Evolutionary conservation across 2,888 invertebrate genomes (phyloP).

Genomic region (Synanthedon formicaeformis): DNA sequence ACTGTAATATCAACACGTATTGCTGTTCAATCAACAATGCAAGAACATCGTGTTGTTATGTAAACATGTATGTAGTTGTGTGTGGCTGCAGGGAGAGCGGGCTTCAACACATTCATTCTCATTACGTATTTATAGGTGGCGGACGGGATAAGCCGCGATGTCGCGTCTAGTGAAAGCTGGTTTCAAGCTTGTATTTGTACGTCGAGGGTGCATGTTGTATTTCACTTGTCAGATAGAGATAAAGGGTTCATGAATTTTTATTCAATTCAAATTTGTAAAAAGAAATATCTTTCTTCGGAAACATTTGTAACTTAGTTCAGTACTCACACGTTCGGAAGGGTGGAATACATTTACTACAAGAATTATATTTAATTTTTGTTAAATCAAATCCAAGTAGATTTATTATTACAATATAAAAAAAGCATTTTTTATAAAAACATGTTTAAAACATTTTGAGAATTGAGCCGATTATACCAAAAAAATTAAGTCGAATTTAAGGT

Average conservation of each 20-base stretch:
- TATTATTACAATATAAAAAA: too few species aligned
- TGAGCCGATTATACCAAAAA: too few species aligned
- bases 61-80: background rate
- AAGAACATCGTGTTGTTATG: background rate
- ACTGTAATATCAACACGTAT: background rate
- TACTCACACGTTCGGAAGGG: too few species aligned
- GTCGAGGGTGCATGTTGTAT: conserved; percentile 27
- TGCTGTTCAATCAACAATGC: background rate
- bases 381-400: too few species aligned
- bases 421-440: too few species aligned
- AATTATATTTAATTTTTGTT: too few species aligned
- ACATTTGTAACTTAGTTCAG: too few species aligned
- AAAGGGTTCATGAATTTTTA: conserved; percentile 41
- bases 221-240: conserved; percentile 26
- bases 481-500: too few species aligned
- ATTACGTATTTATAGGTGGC: conserved; percentile 35
- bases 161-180: conserved; percentile 1
- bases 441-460: too few species aligned
- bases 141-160: conserved; percentile 23
- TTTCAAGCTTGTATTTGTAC: background rate
- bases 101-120: conserved; percentile 11
- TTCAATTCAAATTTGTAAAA: conserved; percentile 33
- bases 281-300: background rate
- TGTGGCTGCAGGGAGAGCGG: background rate
- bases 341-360: too few species aligned